Evolutionary conservation across 2,113 vertebrate genomes (phyloP), one percentile per base, ranked within the genome.

Genomic region (Gymnocephalus cernua): DNA sequence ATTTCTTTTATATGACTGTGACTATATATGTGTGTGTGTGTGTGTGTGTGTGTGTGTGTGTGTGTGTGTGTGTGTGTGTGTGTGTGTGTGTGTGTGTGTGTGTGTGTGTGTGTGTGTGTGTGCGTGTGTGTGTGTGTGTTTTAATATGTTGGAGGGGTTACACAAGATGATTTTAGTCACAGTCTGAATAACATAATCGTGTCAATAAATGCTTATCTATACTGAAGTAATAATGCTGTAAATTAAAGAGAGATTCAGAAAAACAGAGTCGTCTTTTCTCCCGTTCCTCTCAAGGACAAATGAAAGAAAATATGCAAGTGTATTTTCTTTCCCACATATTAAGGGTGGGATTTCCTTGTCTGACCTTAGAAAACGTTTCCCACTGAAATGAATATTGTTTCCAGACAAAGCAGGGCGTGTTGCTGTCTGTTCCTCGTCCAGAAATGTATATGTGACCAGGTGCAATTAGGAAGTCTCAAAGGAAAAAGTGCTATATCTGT

Each of bases 271-370:
- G 3, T 10, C 47, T 47, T 2, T 41, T 18, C n/a, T 66, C 18
- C 8, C 23, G 35, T 35, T 19, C 32, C 10, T 13, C 15, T 56
- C 19, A 4, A 61, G 73, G 74, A 82, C 63, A 64, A 84, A 73
- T 29, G 44, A 61, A 76, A 88, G 76, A 80, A 68, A 83, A 63
- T 57, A 51, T 80, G 25, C 41, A 35, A n/a, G 29, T 35, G 19
- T 53, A 14, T 79, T 72, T 56, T 74, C 69, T 66, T 54, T 67
- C 75, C 53, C 83, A 85, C 81, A 82, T 53, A 57, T 79, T 65
- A 58, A 91, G 89, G 92, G 84, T 67, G 87, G 86, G 78, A 90
- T 88, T 92, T 92, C 89, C 90, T 88, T 44, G 51, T 59, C 58
- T 71, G 88, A 85, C 78, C 85, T 69, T 13, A 65, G 77, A 83